These are phyloP conservation scores for Plectus sambesii DNA, from an alignment of 1,140 invertebrate species.

Conservation along the genomic window DNA sequence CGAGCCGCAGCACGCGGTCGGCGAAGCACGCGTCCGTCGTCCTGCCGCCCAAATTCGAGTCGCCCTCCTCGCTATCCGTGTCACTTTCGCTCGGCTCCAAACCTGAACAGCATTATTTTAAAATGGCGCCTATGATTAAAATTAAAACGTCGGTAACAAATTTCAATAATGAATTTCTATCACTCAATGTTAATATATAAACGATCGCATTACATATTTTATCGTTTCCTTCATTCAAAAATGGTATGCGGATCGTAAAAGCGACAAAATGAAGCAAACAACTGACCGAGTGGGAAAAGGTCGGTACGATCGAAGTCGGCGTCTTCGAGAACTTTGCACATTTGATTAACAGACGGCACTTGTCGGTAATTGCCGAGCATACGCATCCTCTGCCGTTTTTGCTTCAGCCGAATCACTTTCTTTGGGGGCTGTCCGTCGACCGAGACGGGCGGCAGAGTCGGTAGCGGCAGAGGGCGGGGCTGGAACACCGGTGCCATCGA, in stretches of 20 bases:
- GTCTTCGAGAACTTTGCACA: slow-evolving; percentile 10
- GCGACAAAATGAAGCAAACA: neutral
- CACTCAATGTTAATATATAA: no score
- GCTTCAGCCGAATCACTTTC: slow-evolving; percentile 7
- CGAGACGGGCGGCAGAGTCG: neutral
- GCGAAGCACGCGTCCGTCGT: slow-evolving; percentile 4
- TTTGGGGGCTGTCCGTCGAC: neutral
- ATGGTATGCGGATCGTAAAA: neutral
- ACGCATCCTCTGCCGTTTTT: neutral
- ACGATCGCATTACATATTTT: no score
- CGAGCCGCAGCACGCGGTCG: no score
- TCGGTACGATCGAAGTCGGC: slow-evolving; percentile 10
- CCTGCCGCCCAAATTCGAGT: slow-evolving; percentile 1
- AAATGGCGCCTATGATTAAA: no score
- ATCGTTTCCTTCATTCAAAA: neutral
- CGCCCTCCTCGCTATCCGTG: slow-evolving; percentile 2
- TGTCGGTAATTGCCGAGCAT: slow-evolving; percentile 6
- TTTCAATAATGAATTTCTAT: no score
- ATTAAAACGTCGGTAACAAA: no score
- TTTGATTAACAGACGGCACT: slow-evolving; percentile 3
- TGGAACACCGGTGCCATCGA: no score
- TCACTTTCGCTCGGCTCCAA: slow-evolving; percentile 4
- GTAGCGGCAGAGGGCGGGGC: no score
- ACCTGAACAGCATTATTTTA: no score
- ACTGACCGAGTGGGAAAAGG: slow-evolving; percentile 8